Base-by-base conservation (phyloP, 2,797 vertebrate genomes). In the Rhyacichthys aspro region DNA sequence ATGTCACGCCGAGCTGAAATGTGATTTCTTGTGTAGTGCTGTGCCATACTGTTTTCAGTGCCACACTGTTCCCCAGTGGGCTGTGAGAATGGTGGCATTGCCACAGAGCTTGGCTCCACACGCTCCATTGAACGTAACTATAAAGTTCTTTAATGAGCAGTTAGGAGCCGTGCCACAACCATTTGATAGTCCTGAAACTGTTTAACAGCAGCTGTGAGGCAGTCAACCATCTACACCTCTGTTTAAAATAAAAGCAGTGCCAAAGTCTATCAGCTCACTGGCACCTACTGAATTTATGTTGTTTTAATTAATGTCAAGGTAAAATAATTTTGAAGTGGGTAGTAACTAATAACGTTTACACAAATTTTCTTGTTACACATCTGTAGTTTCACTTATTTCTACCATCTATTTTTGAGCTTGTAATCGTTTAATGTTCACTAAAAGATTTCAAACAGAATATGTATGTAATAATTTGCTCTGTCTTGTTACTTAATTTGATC, bases 91-190 rank as follows among this genome's bases (percentile, higher is more conserved):
- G 44, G 55, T 58, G 45, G 55, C 32, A 15, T 28, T 55, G 67
- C 81, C 11, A 58, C 76, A 70, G 71, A 43, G 60, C 67, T 70
- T 34, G 17, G 50, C 54, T 63, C 65, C 3, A 11, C 55, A 80
- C 5, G 44, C 76, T 68, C 58, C 69, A 54, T 15, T 57, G 69
- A 81, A 54, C 32, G 28, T 41, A 71, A 79, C 67, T 37, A 71
- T 72, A 78, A 77, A 57, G 75, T 48, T 67, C 28, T 71, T 75
- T 81, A 79, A 85, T 84, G 78, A 85, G 71, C 70, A 38, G 52
- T 78, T 68, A 72, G 77, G 72, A 66, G 64, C 66, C 23, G n/a
- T 15, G 65, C 67, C 66, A 72, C 50, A 55, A 53, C 59, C 64
- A 63, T 71, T 65, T 47, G 17, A 66, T 55, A 67, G 68, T 52